Conservation (phyloP, 2,113 vertebrate species). For the Podarcis cretensis region DNA sequence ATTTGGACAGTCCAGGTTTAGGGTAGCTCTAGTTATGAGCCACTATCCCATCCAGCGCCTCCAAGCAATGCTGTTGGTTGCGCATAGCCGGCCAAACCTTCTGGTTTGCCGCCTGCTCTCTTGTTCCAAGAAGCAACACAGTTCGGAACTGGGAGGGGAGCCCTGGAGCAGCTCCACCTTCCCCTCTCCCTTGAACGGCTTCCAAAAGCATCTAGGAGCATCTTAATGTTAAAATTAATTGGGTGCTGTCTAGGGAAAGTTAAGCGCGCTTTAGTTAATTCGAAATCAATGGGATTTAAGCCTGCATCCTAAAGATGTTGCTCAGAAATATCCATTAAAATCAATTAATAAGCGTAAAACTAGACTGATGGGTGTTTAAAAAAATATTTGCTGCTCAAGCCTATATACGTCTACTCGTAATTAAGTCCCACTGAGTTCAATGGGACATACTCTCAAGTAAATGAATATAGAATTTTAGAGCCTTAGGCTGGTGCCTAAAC, state of each 20-base stretch:
- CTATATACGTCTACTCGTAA: not conserved
- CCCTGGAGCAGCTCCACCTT: not conserved
- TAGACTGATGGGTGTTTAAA: not conserved
- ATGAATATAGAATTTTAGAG: not conserved
- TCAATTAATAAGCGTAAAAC: no score
- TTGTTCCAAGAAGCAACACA: slow-evolving; percentile 5
- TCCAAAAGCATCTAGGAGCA: not conserved
- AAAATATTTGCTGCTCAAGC: not conserved
- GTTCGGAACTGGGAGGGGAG: not conserved
- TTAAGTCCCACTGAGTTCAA: not conserved
- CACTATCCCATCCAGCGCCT: slow-evolving; percentile 22
- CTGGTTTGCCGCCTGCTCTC: not conserved
- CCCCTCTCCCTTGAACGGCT: not conserved
- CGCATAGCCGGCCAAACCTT: not conserved
- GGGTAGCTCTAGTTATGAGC: slow-evolving; percentile 9
- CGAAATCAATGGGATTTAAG: not conserved
- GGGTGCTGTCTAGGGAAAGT: not conserved
- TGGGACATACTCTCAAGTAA: not conserved
- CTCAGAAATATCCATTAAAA: not conserved
- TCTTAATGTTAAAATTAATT: slow-evolving; percentile 28
- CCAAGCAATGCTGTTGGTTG: not conserved
- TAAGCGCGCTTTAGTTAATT: not conserved
- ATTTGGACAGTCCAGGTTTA: slow-evolving; percentile 3
- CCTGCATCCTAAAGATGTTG: not conserved
- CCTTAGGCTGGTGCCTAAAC: no score